Conservation (phyloP, 2,888 invertebrate genomes). For the Eulithis testata region DNA sequence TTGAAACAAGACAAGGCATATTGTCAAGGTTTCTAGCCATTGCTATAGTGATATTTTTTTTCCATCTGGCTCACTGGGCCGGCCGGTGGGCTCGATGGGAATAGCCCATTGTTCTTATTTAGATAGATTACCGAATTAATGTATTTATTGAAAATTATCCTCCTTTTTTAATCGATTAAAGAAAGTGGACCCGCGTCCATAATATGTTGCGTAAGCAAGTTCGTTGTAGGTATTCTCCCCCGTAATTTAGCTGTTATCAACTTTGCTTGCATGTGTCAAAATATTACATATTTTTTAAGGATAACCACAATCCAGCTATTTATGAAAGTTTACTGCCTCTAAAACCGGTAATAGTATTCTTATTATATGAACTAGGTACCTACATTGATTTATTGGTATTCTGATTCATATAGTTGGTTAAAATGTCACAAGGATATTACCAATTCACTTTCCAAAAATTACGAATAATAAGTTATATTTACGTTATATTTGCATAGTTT, state of each 20-base stretch:
- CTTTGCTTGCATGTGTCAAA: too few relatives aligned
- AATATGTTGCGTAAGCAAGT: neutral
- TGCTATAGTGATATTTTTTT: constrained; percentile 8
- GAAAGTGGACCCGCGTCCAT: too few relatives aligned
- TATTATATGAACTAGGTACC: neutral
- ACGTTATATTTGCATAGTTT: too few relatives aligned
- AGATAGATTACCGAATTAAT: neutral
- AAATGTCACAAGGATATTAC: constrained; percentile 25
- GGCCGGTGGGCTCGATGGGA: too few relatives aligned
- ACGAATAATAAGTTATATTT: too few relatives aligned
- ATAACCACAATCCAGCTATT: neutral
- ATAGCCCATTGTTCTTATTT: too few relatives aligned
- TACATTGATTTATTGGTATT: neutral
- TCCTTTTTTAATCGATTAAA: too few relatives aligned
- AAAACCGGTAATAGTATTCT: neutral
- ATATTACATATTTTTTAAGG: too few relatives aligned
- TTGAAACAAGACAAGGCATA: neutral
- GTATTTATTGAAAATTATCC: neutral
- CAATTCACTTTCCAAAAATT: neutral
- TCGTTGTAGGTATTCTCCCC: too few relatives aligned
- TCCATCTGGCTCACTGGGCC: too few relatives aligned
- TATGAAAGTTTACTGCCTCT: neutral
- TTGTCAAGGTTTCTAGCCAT: constrained; percentile 17
- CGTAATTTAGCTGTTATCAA: too few relatives aligned
- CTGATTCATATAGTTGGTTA: neutral